Conservation (phyloP, 2,113 vertebrate genomes). For the Rissa tridactyla region DNA sequence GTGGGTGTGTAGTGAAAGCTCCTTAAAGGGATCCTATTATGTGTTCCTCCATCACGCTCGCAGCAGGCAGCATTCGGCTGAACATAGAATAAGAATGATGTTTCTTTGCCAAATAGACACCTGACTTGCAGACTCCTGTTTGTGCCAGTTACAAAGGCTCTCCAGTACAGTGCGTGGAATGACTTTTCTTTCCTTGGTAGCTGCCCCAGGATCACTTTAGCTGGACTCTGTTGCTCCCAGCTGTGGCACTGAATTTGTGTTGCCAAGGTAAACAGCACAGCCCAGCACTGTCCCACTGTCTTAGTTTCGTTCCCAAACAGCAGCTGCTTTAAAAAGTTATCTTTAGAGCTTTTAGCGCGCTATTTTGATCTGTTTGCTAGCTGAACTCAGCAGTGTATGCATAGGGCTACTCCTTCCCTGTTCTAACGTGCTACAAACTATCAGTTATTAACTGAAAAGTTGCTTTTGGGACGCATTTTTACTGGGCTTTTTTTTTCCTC, state of each 20-base stretch:
- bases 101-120: slow-evolving; percentile 63
- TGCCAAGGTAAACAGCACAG: slow-evolving; percentile 63
- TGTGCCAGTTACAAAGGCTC: slow-evolving; percentile 52
- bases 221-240: slow-evolving; percentile 45
- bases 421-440: not conserved
- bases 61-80: not conserved
- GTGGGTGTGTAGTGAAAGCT: slow-evolving; percentile 61
- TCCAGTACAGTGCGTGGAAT: not conserved
- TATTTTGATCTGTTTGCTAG: slow-evolving; percentile 31
- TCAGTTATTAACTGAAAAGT: slow-evolving; percentile 1
- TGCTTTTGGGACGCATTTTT: not conserved
- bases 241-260: slow-evolving; percentile 57
- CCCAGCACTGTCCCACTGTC: slow-evolving; percentile 18
- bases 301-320: slow-evolving; percentile 14
- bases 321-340: slow-evolving; percentile 23
- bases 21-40: slow-evolving; percentile 60
- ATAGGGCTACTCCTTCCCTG: not conserved
- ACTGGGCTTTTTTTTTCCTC: slow-evolving; percentile 6
- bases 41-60: not conserved
- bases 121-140: slow-evolving; percentile 57
- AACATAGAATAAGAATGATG: not conserved
- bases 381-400: slow-evolving; percentile 15
- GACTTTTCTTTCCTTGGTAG: slow-evolving; percentile 65
- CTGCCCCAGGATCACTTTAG: slow-evolving; percentile 57
- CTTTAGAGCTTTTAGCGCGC: slow-evolving; percentile 51